Evolutionary conservation across 2,797 vertebrate genomes (phyloP).

Genomic region (Sebastes cheni): DNA sequence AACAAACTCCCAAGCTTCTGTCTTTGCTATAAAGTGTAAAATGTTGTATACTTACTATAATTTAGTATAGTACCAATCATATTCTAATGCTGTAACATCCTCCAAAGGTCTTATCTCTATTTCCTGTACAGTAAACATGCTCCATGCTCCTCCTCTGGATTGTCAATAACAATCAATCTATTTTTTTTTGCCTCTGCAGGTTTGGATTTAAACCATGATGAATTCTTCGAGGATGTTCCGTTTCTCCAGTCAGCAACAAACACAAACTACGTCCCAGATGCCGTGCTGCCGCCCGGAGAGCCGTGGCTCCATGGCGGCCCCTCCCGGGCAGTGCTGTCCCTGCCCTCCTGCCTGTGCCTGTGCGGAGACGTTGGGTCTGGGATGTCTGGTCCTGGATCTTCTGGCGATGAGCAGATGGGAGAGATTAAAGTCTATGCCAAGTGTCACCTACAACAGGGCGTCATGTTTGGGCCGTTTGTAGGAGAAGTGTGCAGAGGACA

Average conservation of each 20-base stretch:
- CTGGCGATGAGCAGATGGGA: conserved; percentile 31
- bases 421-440: conserved; percentile 74
- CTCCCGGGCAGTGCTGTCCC: conserved; percentile 70
- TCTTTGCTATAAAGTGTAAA: not conserved
- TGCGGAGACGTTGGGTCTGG: conserved; percentile 8
- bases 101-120: not conserved
- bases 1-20: not conserved
- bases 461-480: conserved; percentile 76
- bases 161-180: not conserved
- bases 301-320: conserved; percentile 68
- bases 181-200: conserved; percentile 19
- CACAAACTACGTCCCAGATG: conserved; percentile 72
- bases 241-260: conserved; percentile 44
- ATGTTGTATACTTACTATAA: not conserved
- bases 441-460: conserved; percentile 64
- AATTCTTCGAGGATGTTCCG: conserved; percentile 57
- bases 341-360: conserved; percentile 80
- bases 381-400: conserved; percentile 8
- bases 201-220: conserved; percentile 57
- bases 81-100: not conserved
- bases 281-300: conserved; percentile 67
- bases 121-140: not conserved
- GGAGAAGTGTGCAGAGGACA: conserved; percentile 71
- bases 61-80: not conserved
- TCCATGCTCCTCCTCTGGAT: not conserved